Conservation (phyloP, 2,113 vertebrate genomes). For the Aspidoscelis tigris region DNA sequence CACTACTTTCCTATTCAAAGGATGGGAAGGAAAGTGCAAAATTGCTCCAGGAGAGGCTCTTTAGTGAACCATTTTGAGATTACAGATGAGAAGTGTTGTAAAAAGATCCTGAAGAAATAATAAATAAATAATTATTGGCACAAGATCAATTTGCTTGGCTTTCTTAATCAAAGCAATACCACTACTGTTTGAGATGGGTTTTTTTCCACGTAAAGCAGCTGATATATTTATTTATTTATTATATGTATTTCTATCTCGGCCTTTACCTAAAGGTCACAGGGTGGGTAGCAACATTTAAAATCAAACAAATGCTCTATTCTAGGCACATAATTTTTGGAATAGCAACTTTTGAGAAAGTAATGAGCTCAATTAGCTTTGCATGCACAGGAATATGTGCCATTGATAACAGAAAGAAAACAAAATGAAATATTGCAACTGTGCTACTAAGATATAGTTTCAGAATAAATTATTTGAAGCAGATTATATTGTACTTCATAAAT, state of each 20-base stretch:
- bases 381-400: conserved; percentile 1
- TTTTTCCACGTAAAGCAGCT: not conserved
- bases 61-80: too few species aligned
- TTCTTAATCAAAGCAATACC: not conserved
- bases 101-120: too few species aligned
- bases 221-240: not conserved
- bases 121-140: too few species aligned
- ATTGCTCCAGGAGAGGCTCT: too few species aligned
- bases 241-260: too few species aligned
- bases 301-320: not conserved
- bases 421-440: not conserved
- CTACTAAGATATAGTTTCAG: not conserved
- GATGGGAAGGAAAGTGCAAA: too few species aligned
- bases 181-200: not conserved
- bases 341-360: not conserved
- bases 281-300: too few species aligned
- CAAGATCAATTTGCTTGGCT: not conserved
- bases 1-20: too few species aligned
- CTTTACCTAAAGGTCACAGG: too few species aligned
- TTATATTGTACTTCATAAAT: not conserved
- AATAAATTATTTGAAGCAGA: not conserved
- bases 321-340: not conserved
- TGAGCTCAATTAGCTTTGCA: not conserved
- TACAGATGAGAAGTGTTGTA: too few species aligned
- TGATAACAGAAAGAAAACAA: not conserved